Percentiles rank a stretch among this genome's conserved stretches.
Conservation (phyloP, 2,113 vertebrate genomes). For the Etheostoma cragini region DNA sequence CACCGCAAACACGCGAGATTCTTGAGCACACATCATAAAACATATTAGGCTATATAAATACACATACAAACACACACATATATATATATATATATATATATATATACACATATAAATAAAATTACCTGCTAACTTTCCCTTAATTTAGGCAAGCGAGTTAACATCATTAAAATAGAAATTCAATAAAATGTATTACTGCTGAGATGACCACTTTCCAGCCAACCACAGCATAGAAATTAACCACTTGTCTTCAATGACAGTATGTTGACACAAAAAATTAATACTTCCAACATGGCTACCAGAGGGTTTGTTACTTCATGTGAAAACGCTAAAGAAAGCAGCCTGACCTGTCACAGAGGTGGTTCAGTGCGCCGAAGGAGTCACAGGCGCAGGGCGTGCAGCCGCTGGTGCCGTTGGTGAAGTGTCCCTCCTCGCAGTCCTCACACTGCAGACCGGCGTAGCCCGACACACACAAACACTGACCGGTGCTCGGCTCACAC, state of each 20-base stretch:
- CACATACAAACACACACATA: no score
- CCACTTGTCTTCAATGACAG: not conserved
- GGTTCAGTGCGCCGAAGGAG: conserved; percentile 78
- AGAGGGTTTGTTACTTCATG: not conserved
- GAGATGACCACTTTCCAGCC: not conserved
- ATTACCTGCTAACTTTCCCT: no score
- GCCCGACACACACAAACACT: conserved; percentile 81
- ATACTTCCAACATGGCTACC: not conserved
- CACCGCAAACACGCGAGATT: no score
- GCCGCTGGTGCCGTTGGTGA: conserved; percentile 82
- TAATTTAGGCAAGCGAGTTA: not conserved
- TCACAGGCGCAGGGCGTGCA: conserved; percentile 84
- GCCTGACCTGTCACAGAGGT: conserved; percentile 84
- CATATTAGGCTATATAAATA: no score
- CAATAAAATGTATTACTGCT: not conserved
- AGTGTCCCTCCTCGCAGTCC: conserved; percentile 83
- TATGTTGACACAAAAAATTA: conserved; percentile 5
- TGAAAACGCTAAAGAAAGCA: not conserved
- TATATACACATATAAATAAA: no score
- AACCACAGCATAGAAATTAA: not conserved
- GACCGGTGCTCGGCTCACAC: conserved; percentile 80
- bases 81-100: no score
- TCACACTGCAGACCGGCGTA: conserved; percentile 83
- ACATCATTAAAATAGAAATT: not conserved
- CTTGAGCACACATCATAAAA: no score